Percentiles rank a stretch among this genome's conserved stretches.
These are phyloP conservation scores for Eonycteris spelaea DNA, from an alignment of 2,113 vertebrate genomes.

Conservation along the genomic window DNA sequence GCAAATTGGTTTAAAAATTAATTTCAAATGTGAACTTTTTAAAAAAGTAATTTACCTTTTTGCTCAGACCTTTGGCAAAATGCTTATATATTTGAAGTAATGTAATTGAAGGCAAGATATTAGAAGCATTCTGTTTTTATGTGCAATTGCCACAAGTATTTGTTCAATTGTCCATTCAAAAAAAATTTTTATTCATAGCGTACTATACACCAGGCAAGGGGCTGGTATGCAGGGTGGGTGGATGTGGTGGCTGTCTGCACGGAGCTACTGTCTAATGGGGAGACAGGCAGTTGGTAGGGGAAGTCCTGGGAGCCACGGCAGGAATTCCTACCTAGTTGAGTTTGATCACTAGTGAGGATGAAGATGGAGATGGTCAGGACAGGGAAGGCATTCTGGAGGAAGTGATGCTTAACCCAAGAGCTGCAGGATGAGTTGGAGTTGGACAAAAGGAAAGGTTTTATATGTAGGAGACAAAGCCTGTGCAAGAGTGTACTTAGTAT, in stretches of 20 bases:
- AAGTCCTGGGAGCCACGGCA: background rate
- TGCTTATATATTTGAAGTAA: background rate
- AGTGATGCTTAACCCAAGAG: background rate
- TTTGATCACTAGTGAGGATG: background rate
- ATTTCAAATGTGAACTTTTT: conserved; percentile 20
- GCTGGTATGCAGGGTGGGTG: background rate
- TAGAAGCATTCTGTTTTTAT: conserved; percentile 1
- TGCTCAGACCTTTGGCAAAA: conserved; percentile 12
- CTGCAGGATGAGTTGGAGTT: background rate
- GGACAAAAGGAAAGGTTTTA: background rate
- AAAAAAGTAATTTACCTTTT: conserved; percentile 41
- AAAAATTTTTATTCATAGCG: background rate
- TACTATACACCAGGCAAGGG: background rate
- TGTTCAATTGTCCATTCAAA: background rate
- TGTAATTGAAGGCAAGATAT: background rate
- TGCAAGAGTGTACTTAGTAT: too few species aligned
- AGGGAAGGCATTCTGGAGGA: background rate
- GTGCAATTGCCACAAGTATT: background rate
- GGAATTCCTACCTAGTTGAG: background rate
- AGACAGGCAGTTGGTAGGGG: background rate
- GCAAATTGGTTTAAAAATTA: conserved; percentile 45
- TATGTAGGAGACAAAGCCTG: background rate
- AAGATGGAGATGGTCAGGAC: background rate
- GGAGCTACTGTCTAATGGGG: background rate
- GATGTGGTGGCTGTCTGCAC: background rate